Evolutionary conservation across 2,797 vertebrate genomes (phyloP).

Genomic region (Pangasius mekongensis): DNA sequence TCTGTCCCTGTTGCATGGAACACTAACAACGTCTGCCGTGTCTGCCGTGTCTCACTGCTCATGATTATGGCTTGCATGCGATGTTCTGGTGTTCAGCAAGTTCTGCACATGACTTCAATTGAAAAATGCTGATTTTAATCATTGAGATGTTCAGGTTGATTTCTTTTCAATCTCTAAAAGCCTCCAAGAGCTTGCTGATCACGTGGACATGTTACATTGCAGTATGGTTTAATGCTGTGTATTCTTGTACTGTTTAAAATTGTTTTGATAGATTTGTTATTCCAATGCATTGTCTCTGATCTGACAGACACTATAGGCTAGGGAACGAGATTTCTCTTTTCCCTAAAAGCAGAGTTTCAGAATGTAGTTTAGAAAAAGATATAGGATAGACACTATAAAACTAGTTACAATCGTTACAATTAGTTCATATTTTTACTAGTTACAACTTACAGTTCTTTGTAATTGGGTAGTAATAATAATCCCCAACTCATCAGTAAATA

Average conservation of each 20-base stretch:
- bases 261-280: neutral
- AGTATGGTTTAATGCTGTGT: constrained; percentile 36
- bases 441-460: neutral
- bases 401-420: neutral
- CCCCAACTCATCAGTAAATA: neutral
- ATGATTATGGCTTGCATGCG: constrained; percentile 64
- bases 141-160: neutral
- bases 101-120: constrained; percentile 54
- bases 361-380: neutral
- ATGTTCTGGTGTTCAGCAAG: constrained; percentile 72
- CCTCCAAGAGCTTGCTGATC: constrained; percentile 72
- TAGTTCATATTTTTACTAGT: too few species aligned
- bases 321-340: neutral
- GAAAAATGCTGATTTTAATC: neutral
- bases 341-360: neutral
- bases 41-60: constrained; percentile 66
- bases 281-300: neutral
- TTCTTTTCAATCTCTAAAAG: neutral
- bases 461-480: neutral
- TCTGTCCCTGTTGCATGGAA: constrained; percentile 52
- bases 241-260: neutral
- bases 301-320: neutral
- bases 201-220: constrained; percentile 35
- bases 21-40: constrained; percentile 45
- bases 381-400: neutral